These are phyloP conservation scores for Rousettus madagascariensis DNA, from an alignment of 2,797 vertebrate species.

Conservation along the genomic window DNA sequence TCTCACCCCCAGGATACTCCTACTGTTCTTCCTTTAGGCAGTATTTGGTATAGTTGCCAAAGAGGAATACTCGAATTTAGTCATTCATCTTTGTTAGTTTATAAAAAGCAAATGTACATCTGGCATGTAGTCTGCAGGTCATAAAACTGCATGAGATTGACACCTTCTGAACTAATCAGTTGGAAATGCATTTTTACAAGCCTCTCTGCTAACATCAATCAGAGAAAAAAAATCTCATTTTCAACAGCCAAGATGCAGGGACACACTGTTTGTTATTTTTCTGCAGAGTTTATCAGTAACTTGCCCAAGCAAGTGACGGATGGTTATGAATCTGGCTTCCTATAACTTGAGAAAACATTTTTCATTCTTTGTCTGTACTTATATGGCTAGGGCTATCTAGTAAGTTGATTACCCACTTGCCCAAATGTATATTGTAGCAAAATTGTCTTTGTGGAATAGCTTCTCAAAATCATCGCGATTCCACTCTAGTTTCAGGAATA, in stretches of 20 bases:
- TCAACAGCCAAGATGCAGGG: constrained; percentile 85
- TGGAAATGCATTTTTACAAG: constrained; percentile 91
- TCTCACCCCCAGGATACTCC: background rate
- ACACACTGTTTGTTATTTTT: constrained; percentile 87
- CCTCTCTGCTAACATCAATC: constrained; percentile 88
- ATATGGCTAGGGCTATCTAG: constrained; percentile 77
- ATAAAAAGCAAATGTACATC: constrained; percentile 89
- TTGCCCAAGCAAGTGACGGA: constrained; percentile 86
- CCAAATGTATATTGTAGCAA: constrained; percentile 66
- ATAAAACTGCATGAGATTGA: constrained; percentile 88
- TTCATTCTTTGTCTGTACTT: constrained; percentile 82
- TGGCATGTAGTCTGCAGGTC: constrained; percentile 86
- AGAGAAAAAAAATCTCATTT: constrained; percentile 88
- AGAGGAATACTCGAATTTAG: constrained; percentile 80
- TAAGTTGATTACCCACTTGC: constrained; percentile 75
- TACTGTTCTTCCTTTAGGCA: constrained; percentile 78
- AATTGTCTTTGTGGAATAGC: constrained; percentile 72
- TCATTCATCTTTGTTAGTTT: constrained; percentile 92
- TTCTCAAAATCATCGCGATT: constrained; percentile 76
- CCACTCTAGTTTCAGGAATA: constrained; percentile 66
- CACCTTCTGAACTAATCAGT: constrained; percentile 90
- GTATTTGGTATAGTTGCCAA: constrained; percentile 77
- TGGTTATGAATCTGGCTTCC: constrained; percentile 87
- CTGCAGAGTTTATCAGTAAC: constrained; percentile 87
- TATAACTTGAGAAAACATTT: constrained; percentile 85